These are phyloP conservation scores for Macrobrachium nipponense DNA, from an alignment of 1,140 invertebrate species.

Conservation along the genomic window DNA sequence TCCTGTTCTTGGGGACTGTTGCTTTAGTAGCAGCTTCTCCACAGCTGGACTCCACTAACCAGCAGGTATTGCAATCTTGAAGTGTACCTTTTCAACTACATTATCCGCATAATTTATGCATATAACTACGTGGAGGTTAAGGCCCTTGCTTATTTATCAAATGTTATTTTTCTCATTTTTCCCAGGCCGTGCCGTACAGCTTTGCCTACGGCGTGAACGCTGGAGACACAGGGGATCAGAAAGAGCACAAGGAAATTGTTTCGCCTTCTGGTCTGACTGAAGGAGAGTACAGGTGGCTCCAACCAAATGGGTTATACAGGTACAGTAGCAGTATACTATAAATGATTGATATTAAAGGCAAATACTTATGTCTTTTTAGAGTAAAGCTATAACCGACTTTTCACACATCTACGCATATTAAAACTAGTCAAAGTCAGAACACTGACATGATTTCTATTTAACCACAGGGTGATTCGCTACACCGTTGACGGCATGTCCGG, in stretches of 20 bases:
- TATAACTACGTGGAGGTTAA: no score
- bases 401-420: not conserved
- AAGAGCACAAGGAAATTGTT: slow-evolving; percentile 52
- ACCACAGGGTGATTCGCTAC: slow-evolving; percentile 36
- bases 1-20: no score
- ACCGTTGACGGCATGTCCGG: slow-evolving; percentile 26
- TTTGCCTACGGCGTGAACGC: slow-evolving; percentile 41
- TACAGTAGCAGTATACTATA: not conserved
- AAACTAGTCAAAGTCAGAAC: no score
- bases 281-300: slow-evolving; percentile 55
- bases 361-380: no score
- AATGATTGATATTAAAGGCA: no score
- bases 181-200: slow-evolving; percentile 14
- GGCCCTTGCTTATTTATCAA: no score
- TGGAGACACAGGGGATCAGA: slow-evolving; percentile 32
- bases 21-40: no score
- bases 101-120: no score
- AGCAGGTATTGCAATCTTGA: no score
- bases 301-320: slow-evolving; percentile 45
- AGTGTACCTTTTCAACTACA: no score
- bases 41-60: no score
- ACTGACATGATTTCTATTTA: not conserved
- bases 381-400: not conserved
- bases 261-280: slow-evolving; percentile 37
- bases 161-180: not conserved